These are phyloP conservation scores for Cephus rjabovi DNA, from an alignment of 2,888 invertebrate species.

Conservation along the genomic window DNA sequence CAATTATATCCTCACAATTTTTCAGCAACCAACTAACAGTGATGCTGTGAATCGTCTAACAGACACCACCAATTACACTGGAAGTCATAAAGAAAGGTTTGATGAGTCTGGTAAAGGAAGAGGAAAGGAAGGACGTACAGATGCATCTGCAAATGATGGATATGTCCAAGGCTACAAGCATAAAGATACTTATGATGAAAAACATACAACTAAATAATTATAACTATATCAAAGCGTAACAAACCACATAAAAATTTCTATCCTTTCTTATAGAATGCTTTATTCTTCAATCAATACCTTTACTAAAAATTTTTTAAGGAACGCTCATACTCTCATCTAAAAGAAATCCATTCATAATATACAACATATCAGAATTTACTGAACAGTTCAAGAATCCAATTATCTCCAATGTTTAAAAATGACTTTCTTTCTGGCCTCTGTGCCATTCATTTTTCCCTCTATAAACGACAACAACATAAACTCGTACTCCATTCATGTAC, in stretches of 20 bases:
- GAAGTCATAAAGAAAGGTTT: slow-evolving; percentile 64
- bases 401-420: background rate
- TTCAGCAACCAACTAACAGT: slow-evolving; percentile 39
- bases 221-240: slow-evolving; percentile 1
- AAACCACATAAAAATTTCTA: background rate
- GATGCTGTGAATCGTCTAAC: slow-evolving; percentile 62
- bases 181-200: slow-evolving; percentile 38
- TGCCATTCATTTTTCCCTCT: background rate
- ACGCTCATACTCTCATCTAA: background rate
- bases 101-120: slow-evolving; percentile 63
- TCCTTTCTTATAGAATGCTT: background rate
- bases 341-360: background rate
- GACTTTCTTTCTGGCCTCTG: background rate
- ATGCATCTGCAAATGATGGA: slow-evolving; percentile 53
- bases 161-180: slow-evolving; percentile 56
- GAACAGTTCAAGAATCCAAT: background rate
- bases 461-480: background rate
- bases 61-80: slow-evolving; percentile 64
- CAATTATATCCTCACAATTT: slow-evolving; percentile 1
- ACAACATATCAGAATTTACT: background rate
- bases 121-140: slow-evolving; percentile 62
- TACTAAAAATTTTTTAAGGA: background rate
- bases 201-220: slow-evolving; percentile 25
- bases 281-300: background rate
- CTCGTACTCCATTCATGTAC: slow-evolving; percentile 31